Conservation (phyloP, 2,113 vertebrate genomes). For the Erythrolamprus reginae region DNA sequence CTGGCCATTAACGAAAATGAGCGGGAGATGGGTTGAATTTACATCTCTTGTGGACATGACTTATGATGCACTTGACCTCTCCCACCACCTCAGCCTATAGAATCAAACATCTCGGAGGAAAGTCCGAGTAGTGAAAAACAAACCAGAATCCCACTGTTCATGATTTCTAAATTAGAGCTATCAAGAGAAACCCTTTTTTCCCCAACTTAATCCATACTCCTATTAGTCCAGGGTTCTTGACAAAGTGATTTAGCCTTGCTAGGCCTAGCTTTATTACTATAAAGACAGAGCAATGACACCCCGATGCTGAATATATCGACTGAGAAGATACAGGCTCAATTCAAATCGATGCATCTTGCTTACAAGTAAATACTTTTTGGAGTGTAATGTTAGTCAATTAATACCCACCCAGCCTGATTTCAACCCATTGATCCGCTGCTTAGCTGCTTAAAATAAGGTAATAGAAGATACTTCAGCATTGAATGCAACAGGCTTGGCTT, state of each 20-base stretch:
- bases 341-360: not conserved
- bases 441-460: slow-evolving; percentile 12
- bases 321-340: not conserved
- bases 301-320: not conserved
- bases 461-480: not conserved
- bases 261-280: not conserved
- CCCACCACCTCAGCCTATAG: too few relatives aligned
- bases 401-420: not conserved
- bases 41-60: too few relatives aligned
- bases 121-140: not conserved
- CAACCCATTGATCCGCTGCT: slow-evolving; percentile 12
- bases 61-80: too few relatives aligned
- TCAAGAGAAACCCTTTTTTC: not conserved
- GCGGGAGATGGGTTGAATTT: too few relatives aligned
- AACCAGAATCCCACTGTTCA: not conserved
- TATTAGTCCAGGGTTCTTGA: not conserved
- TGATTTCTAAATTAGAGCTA: not conserved
- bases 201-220: not conserved
- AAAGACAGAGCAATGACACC: not conserved
- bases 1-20: too few relatives aligned
- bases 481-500: not conserved
- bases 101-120: not conserved
- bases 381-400: slow-evolving; percentile 6
- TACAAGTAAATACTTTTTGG: not conserved
- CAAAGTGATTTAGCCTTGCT: not conserved